Evolutionary conservation across 2,888 invertebrate species (phyloP).

Genomic region (Dermolepida albohirtum): DNA sequence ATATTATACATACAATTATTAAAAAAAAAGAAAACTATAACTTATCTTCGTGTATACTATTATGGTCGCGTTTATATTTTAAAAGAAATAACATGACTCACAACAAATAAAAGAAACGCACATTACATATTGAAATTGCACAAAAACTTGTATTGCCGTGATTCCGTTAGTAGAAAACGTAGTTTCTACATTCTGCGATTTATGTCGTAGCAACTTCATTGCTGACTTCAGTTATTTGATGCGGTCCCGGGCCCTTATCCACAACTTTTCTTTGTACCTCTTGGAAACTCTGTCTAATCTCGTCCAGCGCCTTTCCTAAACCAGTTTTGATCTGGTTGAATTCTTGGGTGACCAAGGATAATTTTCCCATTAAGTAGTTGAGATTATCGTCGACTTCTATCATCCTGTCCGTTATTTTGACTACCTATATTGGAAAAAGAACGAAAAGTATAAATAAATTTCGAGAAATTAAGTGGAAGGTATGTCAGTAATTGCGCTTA

Average conservation of each 20-base stretch:
- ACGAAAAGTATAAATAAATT: no score
- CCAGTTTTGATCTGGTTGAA: slow-evolving; percentile 85
- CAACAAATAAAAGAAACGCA: no score
- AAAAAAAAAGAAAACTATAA: no score
- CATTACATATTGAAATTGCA: no score
- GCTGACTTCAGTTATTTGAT: slow-evolving; percentile 65
- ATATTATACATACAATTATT: no score
- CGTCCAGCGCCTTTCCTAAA: slow-evolving; percentile 78
- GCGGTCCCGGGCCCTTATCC: slow-evolving; percentile 72
- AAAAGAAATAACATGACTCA: no score
- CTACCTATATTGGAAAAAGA: slow-evolving; percentile 69
- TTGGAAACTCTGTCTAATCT: slow-evolving; percentile 75
- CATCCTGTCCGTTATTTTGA: slow-evolving; percentile 81
- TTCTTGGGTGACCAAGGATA: slow-evolving; percentile 86
- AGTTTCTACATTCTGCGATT: slow-evolving; percentile 1
- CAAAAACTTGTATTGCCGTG: no score
- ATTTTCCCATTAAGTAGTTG: slow-evolving; percentile 82
- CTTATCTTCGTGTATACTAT: no score
- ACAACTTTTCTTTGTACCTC: slow-evolving; percentile 70
- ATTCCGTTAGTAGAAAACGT: slow-evolving; percentile 2
- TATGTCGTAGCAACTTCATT: slow-evolving; percentile 49
- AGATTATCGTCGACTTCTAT: slow-evolving; percentile 83
- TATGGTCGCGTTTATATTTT: no score
- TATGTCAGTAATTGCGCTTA: no score
- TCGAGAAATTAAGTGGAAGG: no score